Conservation (phyloP, 2,888 invertebrate genomes). For the Allacma fusca region DNA sequence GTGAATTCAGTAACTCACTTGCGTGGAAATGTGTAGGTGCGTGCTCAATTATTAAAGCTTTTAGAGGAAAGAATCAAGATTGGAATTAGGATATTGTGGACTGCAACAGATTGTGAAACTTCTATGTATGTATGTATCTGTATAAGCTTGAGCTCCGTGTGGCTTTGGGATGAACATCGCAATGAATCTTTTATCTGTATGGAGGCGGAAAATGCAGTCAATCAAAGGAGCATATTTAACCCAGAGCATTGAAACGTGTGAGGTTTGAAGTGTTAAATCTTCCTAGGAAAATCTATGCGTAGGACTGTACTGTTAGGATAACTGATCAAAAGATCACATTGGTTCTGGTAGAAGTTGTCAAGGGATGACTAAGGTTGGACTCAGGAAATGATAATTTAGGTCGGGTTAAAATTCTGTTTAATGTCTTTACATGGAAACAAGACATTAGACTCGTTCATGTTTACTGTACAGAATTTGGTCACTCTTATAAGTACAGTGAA, state of each 20-base stretch:
- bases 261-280: neutral
- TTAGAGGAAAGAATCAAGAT: slow-evolving; percentile 10
- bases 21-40: slow-evolving; percentile 30
- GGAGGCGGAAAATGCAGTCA: neutral
- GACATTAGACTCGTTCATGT: too few relatives aligned
- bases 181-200: neutral
- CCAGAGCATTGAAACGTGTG: neutral
- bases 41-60: neutral
- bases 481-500: too few relatives aligned
- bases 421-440: neutral
- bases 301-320: slow-evolving; percentile 5
- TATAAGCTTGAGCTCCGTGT: too few relatives aligned
- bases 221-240: neutral
- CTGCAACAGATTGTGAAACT: too few relatives aligned
- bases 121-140: too few relatives aligned
- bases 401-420: slow-evolving; percentile 8
- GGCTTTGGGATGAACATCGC: too few relatives aligned
- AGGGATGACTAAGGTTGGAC: neutral
- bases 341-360: too few relatives aligned
- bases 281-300: neutral
- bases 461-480: too few relatives aligned
- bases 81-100: too few relatives aligned
- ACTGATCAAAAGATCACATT: neutral
- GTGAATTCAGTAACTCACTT: neutral
- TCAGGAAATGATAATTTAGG: neutral